Evolutionary conservation across 2,797 vertebrate species (phyloP).

Genomic region (Darevskia mixta): DNA sequence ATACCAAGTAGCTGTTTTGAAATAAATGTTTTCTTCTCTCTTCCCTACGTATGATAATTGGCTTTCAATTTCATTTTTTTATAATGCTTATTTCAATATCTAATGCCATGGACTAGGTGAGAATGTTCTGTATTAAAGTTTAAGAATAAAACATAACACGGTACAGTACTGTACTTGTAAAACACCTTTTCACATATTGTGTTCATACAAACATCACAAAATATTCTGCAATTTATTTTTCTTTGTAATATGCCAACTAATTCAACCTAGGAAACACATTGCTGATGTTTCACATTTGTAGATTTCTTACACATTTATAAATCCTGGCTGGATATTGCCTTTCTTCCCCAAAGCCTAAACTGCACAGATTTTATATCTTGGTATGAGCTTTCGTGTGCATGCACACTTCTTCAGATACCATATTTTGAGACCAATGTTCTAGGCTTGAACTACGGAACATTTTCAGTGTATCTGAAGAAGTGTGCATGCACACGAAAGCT

Average conservation of each 20-base stretch:
- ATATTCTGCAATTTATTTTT: conserved; percentile 15
- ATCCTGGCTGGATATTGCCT: conserved; percentile 2
- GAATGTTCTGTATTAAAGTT: conserved; percentile 21
- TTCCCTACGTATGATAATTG: not conserved
- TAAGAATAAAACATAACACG: too few species aligned
- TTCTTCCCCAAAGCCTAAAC: not conserved
- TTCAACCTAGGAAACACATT: not conserved
- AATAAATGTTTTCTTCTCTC: not conserved
- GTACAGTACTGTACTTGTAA: conserved; percentile 33
- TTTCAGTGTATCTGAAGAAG: too few species aligned
- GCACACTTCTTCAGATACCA: too few species aligned
- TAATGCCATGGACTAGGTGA: conserved; percentile 50
- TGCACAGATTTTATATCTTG: not conserved
- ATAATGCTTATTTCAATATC: not conserved
- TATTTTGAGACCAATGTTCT: too few species aligned
- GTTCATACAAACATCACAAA: conserved; percentile 36
- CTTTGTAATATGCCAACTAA: not conserved
- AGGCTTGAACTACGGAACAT: too few species aligned
- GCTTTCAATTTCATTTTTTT: not conserved
- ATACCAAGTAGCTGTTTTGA: not conserved
- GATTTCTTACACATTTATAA: conserved; percentile 27
- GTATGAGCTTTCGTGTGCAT: too few species aligned
- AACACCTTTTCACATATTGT: conserved; percentile 24
- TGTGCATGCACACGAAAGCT: too few species aligned
- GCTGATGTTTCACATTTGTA: conserved; percentile 18